Evolutionary conservation across 2,797 vertebrate genomes (phyloP).

Genomic region (Geotrypetes seraphini): DNA sequence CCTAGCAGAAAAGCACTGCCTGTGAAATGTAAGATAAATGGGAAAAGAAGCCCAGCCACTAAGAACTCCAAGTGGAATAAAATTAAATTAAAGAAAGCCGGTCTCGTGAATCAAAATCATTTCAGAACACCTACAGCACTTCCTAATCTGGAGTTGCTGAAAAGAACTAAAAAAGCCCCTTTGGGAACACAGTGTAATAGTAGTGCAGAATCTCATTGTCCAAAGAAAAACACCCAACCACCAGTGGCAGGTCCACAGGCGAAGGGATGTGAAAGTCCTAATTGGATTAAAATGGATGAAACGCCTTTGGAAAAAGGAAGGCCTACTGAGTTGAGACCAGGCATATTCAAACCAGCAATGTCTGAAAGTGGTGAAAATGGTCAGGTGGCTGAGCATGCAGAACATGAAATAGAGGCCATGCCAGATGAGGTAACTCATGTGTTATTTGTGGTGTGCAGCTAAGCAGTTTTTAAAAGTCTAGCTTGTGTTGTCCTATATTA

Average conservation of each 20-base stretch:
- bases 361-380: constrained; percentile 48
- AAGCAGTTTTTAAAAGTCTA: too few relatives aligned
- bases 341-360: constrained; percentile 25
- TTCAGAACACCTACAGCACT: constrained; percentile 42
- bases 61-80: constrained; percentile 88
- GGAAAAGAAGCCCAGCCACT: constrained; percentile 66
- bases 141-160: constrained; percentile 35
- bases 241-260: constrained; percentile 18
- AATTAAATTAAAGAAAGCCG: constrained; percentile 86
- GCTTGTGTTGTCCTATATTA: too few relatives aligned
- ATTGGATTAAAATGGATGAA: constrained; percentile 33
- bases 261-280: constrained; percentile 18
- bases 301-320: constrained; percentile 29
- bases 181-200: constrained; percentile 7
- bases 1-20: constrained; percentile 79
- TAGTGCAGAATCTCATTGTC: too few relatives aligned
- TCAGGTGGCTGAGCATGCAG: constrained; percentile 41
- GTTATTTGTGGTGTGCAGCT: too few relatives aligned
- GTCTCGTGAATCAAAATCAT: constrained; percentile 69
- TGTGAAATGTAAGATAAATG: constrained; percentile 78
- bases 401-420: constrained; percentile 38
- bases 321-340: constrained; percentile 24
- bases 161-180: constrained; percentile 32
- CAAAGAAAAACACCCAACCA: too few relatives aligned
- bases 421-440: constrained; percentile 59